Evolutionary conservation across 2,888 invertebrate genomes (phyloP), one percentile per base, ranked within the genome.

Genomic region (Diogma glabrata): DNA sequence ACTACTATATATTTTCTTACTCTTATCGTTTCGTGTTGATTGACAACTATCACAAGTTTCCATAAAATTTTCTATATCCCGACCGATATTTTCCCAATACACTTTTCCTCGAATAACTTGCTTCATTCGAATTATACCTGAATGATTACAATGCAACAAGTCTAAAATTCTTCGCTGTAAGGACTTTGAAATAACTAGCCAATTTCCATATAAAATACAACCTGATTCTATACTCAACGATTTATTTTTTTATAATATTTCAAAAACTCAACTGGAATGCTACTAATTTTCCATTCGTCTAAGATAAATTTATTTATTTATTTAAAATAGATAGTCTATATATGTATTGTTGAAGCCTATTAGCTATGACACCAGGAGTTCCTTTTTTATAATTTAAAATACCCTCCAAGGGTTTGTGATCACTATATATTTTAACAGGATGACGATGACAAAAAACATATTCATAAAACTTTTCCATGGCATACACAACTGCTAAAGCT

Each of bases 221-320:
- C 38, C 38, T 19, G 16, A 17, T 38, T 38, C 38, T 5, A 38
- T 6, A 4, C 17, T 38, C 7, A 38, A 19, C 7, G 19, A 38
- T 38, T 38, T 19, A 38, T 38, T 38, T 38, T 38, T 38, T 38
- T n/a, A n/a, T n/a, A n/a, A n/a, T n/a, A n/a, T n/a, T n/a, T n/a
- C n/a, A n/a, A n/a, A n/a, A n/a, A n/a, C n/a, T n/a, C n/a, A n/a
- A n/a, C n/a, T n/a, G n/a, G n/a, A n/a, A n/a, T n/a, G n/a, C n/a
- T n/a, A n/a, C n/a, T n/a, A n/a, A n/a, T n/a, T n/a, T n/a, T n/a
- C n/a, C n/a, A n/a, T n/a, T n/a, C n/a, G n/a, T n/a, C n/a, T n/a
- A n/a, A n/a, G n/a, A n/a, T n/a, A n/a, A n/a, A n/a, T n/a, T n/a
- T n/a, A n/a, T n/a, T n/a, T n/a, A n/a, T n/a, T n/a, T n/a, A n/a